Percentiles rank a stretch among this genome's conserved stretches.
Evolutionary conservation across 1,140 invertebrate species (phyloP).

Genomic region (Cotesia chilonis): DNA sequence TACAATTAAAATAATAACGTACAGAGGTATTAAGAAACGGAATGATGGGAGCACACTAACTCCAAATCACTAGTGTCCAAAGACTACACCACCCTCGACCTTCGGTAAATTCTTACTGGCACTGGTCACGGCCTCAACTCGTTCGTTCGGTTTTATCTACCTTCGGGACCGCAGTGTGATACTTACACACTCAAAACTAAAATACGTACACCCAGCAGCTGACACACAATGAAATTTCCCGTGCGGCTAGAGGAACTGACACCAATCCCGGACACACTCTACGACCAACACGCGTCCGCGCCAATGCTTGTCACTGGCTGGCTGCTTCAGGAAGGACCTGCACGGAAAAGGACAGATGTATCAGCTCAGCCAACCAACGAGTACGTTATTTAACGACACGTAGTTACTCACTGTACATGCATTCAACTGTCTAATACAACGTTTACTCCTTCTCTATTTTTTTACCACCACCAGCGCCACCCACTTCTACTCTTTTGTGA

Average conservation of each 20-base stretch:
- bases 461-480: too few relatives aligned
- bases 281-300: slow-evolving; percentile 10
- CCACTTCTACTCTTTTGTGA: too few relatives aligned
- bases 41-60: not conserved
- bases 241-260: slow-evolving; percentile 22
- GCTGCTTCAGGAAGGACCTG: too few relatives aligned
- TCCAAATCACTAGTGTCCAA: not conserved
- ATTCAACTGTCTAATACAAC: too few relatives aligned
- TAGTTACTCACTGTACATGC: too few relatives aligned
- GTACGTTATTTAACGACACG: too few relatives aligned
- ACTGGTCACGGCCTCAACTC: slow-evolving; percentile 21
- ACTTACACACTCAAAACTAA: not conserved
- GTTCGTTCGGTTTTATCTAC: slow-evolving; percentile 23
- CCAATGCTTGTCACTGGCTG: not conserved
- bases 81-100: slow-evolving; percentile 35
- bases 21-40: not conserved
- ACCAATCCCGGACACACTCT: slow-evolving; percentile 16
- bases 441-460: too few relatives aligned
- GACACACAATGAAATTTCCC: slow-evolving; percentile 2
- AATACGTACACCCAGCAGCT: too few relatives aligned
- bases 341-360: too few relatives aligned
- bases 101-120: slow-evolving; percentile 34
- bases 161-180: slow-evolving; percentile 22
- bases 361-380: too few relatives aligned
- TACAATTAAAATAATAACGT: too few relatives aligned